Conservation (phyloP, 2,888 invertebrate species). For the Agriopis leucophaearia region DNA sequence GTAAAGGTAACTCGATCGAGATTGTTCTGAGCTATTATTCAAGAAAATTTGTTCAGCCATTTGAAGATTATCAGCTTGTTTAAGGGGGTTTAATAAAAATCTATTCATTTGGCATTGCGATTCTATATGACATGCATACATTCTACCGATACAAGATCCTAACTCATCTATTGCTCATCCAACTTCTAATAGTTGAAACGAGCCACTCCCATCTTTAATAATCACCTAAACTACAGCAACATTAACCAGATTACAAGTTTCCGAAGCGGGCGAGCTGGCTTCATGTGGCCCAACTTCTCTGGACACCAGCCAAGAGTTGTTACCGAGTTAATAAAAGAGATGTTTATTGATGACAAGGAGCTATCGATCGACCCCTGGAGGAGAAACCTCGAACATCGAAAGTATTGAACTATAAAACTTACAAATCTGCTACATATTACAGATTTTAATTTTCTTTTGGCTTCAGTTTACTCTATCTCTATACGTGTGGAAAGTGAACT, state of each 20-base stretch:
- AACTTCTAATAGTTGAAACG: slow-evolving; percentile 15
- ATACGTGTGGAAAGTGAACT: too few species aligned
- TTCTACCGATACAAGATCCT: background rate
- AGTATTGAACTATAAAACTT: background rate
- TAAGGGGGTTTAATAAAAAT: too few species aligned
- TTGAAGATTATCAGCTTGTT: too few species aligned
- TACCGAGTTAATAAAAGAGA: slow-evolving; percentile 14
- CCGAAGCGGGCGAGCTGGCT: slow-evolving; percentile 3
- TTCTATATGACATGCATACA: background rate
- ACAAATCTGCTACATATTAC: background rate
- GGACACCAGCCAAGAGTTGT: slow-evolving; percentile 31
- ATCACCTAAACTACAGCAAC: slow-evolving; percentile 17
- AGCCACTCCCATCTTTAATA: slow-evolving; percentile 9
- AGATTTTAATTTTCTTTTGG: too few species aligned
- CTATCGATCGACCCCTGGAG: slow-evolving; percentile 13
- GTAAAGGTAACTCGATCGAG: too few species aligned
- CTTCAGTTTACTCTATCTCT: too few species aligned
- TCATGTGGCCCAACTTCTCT: slow-evolving; percentile 17
- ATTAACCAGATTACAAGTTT: slow-evolving; percentile 23
- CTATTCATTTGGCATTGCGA: too few species aligned
- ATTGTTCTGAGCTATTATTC: too few species aligned
- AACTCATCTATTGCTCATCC: background rate
- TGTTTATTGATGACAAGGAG: slow-evolving; percentile 10
- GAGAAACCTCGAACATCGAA: background rate
- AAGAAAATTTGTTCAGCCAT: too few species aligned